phyloP scores from a whole-genome alignment of 2,797 vertebrate species.

The Schizopygopsis malacanthus region DNA sequence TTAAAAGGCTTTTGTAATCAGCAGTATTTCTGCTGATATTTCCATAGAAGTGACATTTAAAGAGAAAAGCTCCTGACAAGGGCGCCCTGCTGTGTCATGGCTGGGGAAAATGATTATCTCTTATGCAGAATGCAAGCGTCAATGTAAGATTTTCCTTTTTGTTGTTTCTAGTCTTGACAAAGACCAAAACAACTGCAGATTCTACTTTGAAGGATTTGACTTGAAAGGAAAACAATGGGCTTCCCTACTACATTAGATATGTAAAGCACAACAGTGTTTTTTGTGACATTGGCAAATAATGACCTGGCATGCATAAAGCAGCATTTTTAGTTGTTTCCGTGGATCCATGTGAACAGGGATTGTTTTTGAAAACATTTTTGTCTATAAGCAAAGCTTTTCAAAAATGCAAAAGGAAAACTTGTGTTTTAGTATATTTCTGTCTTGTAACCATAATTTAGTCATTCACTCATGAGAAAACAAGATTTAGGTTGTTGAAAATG shows the following conservation, averaged over 20 bases:
- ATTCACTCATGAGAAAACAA: slow-evolving; percentile 10
- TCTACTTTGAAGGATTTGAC: background rate
- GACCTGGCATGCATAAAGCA: too few relatives aligned
- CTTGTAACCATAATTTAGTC: background rate
- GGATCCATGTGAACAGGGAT: too few relatives aligned
- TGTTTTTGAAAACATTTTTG: too few relatives aligned
- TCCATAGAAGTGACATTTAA: slow-evolving; percentile 56
- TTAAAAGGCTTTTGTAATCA: slow-evolving; percentile 49
- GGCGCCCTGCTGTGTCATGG: slow-evolving; percentile 12
- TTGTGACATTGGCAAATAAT: too few relatives aligned
- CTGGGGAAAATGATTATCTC: slow-evolving; percentile 20
- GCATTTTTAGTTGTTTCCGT: too few relatives aligned
- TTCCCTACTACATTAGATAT: background rate
- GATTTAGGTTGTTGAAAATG: slow-evolving; percentile 14
- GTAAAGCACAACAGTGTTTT: slow-evolving; percentile 2
- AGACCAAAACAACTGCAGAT: background rate
- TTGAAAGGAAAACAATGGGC: background rate
- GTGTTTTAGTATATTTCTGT: too few relatives aligned
- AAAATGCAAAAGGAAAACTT: too few relatives aligned
- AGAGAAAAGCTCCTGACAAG: slow-evolving; percentile 49
- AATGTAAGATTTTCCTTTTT: background rate
- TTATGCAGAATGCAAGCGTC: slow-evolving; percentile 1
- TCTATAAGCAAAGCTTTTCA: too few relatives aligned
- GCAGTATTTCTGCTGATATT: slow-evolving; percentile 51
- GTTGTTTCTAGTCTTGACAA: slow-evolving; percentile 19